Evolutionary conservation across 2,888 invertebrate species (phyloP).

Genomic region (Clepsis dumicolana): DNA sequence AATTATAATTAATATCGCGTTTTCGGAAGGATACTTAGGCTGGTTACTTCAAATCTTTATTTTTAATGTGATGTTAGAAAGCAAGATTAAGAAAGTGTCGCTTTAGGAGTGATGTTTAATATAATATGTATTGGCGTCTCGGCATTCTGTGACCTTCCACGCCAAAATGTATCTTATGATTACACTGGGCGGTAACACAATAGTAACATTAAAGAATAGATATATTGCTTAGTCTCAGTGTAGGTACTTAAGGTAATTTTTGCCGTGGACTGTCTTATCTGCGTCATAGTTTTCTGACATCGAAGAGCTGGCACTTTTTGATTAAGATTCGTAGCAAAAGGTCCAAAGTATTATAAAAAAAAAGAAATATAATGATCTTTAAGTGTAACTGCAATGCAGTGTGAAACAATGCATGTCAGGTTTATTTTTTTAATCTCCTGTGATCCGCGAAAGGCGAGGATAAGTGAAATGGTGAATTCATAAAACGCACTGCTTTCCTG

Average conservation of each 20-base stretch:
- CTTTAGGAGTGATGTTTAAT: not conserved
- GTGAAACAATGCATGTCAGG: conserved; percentile 57
- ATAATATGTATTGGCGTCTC: not conserved
- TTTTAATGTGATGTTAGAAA: conserved; percentile 3
- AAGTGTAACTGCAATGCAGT: conserved; percentile 67
- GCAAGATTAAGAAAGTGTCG: not conserved
- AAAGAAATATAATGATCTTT: conserved; percentile 43
- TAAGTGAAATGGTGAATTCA: conserved; percentile 29
- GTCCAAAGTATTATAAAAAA: conserved; percentile 37
- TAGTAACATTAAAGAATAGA: not conserved
- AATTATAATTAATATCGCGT: conserved; percentile 18
- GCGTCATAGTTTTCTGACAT: conserved; percentile 5
- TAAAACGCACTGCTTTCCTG: conserved; percentile 62
- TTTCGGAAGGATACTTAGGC: conserved; percentile 39
- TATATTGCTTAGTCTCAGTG: not conserved
- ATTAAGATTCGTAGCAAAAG: conserved; percentile 43
- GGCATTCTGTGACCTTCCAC: not conserved
- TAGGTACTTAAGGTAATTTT: not conserved
- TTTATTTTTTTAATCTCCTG: conserved; percentile 55
- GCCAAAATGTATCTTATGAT: not conserved
- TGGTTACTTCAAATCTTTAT: conserved; percentile 40
- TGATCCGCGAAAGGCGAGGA: conserved; percentile 49
- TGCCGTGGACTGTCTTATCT: not conserved
- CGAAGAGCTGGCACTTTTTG: conserved; percentile 18
- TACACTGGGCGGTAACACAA: not conserved